Percentiles rank a stretch among this genome's conserved stretches.
Evolutionary conservation across 1,140 invertebrate species (phyloP).

Genomic region (Caenorhabditis briggsae): DNA sequence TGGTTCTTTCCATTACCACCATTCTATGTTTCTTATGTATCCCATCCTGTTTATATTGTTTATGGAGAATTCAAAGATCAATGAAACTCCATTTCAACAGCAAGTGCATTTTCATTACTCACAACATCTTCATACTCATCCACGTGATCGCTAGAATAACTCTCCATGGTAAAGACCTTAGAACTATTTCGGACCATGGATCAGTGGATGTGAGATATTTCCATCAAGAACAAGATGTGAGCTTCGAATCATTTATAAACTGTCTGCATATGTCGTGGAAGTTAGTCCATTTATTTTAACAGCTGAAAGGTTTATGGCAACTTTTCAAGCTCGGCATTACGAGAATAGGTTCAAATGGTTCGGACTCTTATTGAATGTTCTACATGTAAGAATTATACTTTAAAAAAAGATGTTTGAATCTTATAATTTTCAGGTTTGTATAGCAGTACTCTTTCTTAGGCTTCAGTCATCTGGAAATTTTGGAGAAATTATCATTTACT

Average conservation of each 20-base stretch:
- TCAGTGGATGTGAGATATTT: conserved; percentile 2
- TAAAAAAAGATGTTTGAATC: background rate
- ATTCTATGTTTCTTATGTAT: background rate
- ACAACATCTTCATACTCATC: background rate
- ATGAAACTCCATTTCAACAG: conserved; percentile 6
- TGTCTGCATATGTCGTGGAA: background rate
- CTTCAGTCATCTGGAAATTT: background rate
- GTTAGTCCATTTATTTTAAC: background rate
- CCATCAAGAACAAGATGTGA: conserved; percentile 1
- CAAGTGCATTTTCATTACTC: background rate
- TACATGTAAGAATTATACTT: background rate
- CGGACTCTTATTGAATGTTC: background rate
- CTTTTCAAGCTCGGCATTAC: background rate
- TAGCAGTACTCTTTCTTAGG: background rate
- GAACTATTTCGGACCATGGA: background rate
- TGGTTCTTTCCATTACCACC: background rate
- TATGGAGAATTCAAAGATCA: conserved; percentile 5
- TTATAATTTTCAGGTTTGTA: background rate
- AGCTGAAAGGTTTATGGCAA: conserved; percentile 1
- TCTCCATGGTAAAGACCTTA: background rate
- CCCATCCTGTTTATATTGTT: background rate
- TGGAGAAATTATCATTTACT: background rate
- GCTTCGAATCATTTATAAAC: background rate
- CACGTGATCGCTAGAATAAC: background rate
- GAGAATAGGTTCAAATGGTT: conserved; percentile 8